Conservation (phyloP, 2,113 vertebrate species). For the Sorex fumeus region DNA sequence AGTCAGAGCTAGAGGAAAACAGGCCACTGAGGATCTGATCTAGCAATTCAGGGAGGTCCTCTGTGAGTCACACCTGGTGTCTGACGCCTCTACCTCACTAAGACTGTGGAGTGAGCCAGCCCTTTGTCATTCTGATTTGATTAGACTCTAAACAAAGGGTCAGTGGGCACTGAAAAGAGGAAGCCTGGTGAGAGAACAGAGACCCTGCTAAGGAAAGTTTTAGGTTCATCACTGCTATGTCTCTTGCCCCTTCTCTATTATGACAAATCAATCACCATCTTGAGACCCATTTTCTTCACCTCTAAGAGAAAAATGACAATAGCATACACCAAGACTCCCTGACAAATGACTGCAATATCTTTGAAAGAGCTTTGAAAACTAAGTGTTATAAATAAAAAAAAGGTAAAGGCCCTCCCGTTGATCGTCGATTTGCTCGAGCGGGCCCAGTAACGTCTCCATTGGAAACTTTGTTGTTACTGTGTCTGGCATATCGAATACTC, state of each 20-base stretch:
- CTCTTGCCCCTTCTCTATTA: not conserved
- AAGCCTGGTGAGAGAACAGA: not conserved
- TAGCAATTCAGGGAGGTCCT: too few species aligned
- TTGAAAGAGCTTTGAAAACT: constrained; percentile 29
- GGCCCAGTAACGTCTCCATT: too few species aligned
- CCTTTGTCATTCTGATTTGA: not conserved
- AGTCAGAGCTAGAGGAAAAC: not conserved
- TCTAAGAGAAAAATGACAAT: not conserved
- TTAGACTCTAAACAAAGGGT: not conserved
- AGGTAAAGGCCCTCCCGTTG: too few species aligned
- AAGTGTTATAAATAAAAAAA: not conserved
- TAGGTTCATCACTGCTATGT: not conserved
- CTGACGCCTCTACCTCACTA: not conserved
- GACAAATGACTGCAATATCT: not conserved
- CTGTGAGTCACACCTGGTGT: not conserved
- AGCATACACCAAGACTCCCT: not conserved
- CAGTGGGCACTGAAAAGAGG: not conserved
- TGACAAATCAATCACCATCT: not conserved
- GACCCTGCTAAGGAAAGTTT: not conserved
- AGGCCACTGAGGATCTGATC: not conserved
- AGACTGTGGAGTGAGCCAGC: not conserved
- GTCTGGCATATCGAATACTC: too few species aligned
- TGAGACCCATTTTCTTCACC: not conserved
- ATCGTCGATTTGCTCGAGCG: too few species aligned
- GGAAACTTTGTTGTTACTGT: too few species aligned